A percentile compares a stretch with the other conserved stretches of the same genome.
phyloP scores from a whole-genome alignment of 2,797 vertebrate genomes.

The Liasis olivaceus region DNA sequence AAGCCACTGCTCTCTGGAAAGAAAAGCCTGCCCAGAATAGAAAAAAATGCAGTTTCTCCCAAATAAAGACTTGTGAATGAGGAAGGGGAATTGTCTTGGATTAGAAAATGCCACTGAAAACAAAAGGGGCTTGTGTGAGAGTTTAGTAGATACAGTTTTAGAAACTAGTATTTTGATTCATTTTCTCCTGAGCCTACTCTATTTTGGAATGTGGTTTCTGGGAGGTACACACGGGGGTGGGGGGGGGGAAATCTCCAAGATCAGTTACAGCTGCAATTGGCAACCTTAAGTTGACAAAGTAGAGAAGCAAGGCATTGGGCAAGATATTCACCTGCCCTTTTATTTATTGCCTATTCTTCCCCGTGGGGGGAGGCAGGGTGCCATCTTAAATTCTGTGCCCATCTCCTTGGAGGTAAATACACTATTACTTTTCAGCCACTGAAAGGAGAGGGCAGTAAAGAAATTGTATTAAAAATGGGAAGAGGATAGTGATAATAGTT shows the following conservation, averaged over 20 bases:
- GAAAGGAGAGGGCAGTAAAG: too few relatives aligned
- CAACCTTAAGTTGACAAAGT: background rate
- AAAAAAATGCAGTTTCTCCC: background rate
- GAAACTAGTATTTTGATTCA: background rate
- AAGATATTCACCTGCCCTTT: background rate
- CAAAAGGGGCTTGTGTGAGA: background rate
- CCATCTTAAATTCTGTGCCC: too few relatives aligned
- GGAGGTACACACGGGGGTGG: too few relatives aligned
- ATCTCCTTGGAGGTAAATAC: too few relatives aligned
- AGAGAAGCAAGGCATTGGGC: background rate
- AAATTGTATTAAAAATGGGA: too few relatives aligned
- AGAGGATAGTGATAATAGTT: too few relatives aligned
- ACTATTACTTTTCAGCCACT: too few relatives aligned
- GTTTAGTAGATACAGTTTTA: background rate
- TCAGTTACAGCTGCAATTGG: background rate
- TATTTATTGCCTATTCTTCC: background rate
- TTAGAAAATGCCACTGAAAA: background rate
- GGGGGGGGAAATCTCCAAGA: background rate
- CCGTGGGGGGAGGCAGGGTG: background rate
- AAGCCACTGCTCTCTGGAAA: background rate
- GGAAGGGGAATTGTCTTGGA: background rate
- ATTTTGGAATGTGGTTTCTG: background rate
- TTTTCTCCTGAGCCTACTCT: background rate
- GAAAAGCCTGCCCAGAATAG: background rate
- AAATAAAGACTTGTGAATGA: background rate